These are phyloP conservation scores for Lucinisca nassula DNA, from an alignment of 2,888 invertebrate species.

Conservation along the genomic window DNA sequence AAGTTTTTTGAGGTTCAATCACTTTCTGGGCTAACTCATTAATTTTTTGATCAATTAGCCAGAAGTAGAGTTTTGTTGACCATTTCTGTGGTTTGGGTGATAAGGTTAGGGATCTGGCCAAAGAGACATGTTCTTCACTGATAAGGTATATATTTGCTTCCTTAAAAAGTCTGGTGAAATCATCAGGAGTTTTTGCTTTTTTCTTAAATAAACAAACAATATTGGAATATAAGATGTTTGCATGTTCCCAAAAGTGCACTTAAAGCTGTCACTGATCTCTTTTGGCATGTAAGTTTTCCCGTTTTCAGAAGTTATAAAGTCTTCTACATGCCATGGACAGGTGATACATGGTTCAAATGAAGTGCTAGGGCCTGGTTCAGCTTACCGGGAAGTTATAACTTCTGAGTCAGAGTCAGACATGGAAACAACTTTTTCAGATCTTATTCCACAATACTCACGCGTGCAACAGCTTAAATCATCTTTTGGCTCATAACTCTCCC, in stretches of 20 bases:
- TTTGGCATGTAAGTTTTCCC: background rate
- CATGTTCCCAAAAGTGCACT: too few relatives aligned
- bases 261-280: background rate
- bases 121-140: background rate
- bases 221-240: background rate
- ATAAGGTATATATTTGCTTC: background rate
- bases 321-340: background rate
- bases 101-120: background rate
- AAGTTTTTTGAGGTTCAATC: background rate
- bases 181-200: background rate
- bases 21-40: background rate
- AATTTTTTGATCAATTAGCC: background rate
- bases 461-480: background rate
- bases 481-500: background rate
- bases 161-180: constrained; percentile 4
- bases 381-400: background rate
- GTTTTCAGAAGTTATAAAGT: background rate
- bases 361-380: background rate
- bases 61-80: background rate
- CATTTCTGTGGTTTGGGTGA: background rate
- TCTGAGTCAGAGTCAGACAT: background rate
- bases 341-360: too few relatives aligned
- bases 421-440: background rate
- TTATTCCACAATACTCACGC: background rate
- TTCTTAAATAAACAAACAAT: background rate